phyloP scores from a whole-genome alignment of 2,797 vertebrate species.

The Antrozous pallidus region DNA sequence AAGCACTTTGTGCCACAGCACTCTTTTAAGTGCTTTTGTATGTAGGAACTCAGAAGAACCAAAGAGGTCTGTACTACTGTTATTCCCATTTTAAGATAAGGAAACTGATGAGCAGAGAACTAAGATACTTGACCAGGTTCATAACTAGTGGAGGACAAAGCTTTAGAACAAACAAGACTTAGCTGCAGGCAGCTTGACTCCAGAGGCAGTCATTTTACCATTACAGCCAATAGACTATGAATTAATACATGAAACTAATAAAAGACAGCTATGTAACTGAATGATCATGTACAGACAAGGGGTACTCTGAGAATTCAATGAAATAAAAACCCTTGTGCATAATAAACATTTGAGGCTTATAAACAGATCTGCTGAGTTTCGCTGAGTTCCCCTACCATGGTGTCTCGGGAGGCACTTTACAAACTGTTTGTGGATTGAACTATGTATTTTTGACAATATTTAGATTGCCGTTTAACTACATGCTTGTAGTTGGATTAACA shows the following conservation, averaged over 20 bases:
- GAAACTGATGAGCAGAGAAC: neutral
- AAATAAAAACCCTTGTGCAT: neutral
- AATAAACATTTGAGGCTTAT: neutral
- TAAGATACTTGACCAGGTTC: neutral
- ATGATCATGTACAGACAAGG: neutral
- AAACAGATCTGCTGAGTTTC: neutral
- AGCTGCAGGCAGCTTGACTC: neutral
- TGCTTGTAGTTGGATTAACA: constrained; percentile 4
- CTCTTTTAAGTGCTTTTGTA: neutral
- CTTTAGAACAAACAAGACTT: neutral
- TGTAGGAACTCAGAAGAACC: neutral
- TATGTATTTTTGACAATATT: neutral
- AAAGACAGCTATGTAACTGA: neutral
- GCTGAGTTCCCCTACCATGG: neutral
- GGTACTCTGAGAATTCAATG: neutral
- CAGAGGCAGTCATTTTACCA: neutral
- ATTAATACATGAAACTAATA: neutral
- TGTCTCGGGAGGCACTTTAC: neutral
- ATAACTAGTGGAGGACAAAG: neutral
- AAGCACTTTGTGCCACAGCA: neutral
- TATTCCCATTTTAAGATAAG: neutral
- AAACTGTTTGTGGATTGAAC: neutral
- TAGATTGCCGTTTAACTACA: neutral
- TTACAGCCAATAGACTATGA: neutral
- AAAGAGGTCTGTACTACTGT: neutral